These are phyloP conservation scores for Trissolcus japonicus DNA, from an alignment of 2,888 invertebrate genomes.

Conservation along the genomic window DNA sequence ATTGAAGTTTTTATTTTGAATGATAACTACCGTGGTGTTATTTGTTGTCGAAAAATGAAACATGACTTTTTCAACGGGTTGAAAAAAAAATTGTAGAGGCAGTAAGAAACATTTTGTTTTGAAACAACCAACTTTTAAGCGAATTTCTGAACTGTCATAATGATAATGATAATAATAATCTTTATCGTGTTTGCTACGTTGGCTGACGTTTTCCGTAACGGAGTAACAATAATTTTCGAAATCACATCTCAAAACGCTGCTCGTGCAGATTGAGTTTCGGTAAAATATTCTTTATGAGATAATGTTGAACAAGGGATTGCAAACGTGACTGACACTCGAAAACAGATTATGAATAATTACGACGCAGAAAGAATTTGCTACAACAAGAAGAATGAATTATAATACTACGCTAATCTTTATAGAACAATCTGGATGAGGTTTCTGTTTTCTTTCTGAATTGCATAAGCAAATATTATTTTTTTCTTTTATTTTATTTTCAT, in stretches of 20 bases:
- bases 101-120: too few relatives aligned
- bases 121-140: too few relatives aligned
- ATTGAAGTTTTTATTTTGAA: too few relatives aligned
- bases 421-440: slow-evolving; percentile 2
- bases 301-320: slow-evolving; percentile 28
- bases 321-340: slow-evolving; percentile 48
- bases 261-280: not conserved
- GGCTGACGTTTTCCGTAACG: not conserved
- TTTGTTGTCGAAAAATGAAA: too few relatives aligned
- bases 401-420: slow-evolving; percentile 21
- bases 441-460: not conserved
- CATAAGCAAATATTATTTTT: not conserved
- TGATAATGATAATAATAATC: too few relatives aligned
- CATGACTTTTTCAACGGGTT: too few relatives aligned
- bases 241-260: not conserved
- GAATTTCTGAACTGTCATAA: too few relatives aligned
- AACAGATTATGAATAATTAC: slow-evolving; percentile 47
- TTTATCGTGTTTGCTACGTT: not conserved
- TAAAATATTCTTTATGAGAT: not conserved
- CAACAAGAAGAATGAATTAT: slow-evolving; percentile 19
- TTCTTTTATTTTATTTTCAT: not conserved
- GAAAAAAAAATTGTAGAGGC: too few relatives aligned
- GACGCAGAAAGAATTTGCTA: slow-evolving; percentile 30
- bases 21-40: too few relatives aligned
- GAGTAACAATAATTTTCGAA: not conserved